Evolutionary conservation across 2,888 invertebrate species (phyloP), one percentile per base, ranked within the genome.

Genomic region (Tillus elongatus): DNA sequence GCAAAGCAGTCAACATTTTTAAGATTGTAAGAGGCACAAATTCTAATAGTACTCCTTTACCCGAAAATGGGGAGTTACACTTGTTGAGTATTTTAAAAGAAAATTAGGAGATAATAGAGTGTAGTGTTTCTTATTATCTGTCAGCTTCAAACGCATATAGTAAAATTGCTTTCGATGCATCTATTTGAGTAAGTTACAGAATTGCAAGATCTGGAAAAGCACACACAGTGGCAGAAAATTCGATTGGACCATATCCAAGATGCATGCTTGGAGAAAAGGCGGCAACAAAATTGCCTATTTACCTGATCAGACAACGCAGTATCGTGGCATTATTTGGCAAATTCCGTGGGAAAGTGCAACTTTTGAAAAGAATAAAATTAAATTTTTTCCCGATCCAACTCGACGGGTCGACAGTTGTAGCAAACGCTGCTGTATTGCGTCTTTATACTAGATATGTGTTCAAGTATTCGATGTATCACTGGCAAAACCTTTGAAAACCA

Each of bases 311-410:
- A 12, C 29, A 29, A 11, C 29, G 14, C 29, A 14, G 12, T 29
- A 14, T 29, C 29, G 29, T 14, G 29, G 13, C 13, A 29, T 29
- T 13, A 12, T 4, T 29, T 29, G 29, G 29, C 29, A 13, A 29
- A 29, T 29, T 29, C 13, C 14, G 29, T 29, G 13, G 29, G 14
- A 14, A 29, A 29, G n/a, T n/a, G 13, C 13, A 29, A 29, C 29
- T 29, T 29, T 14, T 29, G 14, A 29, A 29, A 29, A 29, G 29
- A 29, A 29, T 29, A 29, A 29, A 29, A 29, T 29, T 29, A n/a
- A 29, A 29, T 29, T 29, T 13, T 29, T 29, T 29, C 14, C 13
- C 29, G 14, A 29, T 29, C 14, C 29, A 29, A 29, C 29, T 29
- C 14, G 29, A 29, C 29, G 29, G n/a, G n/a, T n/a, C n/a, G n/a